These are phyloP conservation scores for Argynnis bischoffii DNA, from an alignment of 2,888 invertebrate species.

Conservation along the genomic window DNA sequence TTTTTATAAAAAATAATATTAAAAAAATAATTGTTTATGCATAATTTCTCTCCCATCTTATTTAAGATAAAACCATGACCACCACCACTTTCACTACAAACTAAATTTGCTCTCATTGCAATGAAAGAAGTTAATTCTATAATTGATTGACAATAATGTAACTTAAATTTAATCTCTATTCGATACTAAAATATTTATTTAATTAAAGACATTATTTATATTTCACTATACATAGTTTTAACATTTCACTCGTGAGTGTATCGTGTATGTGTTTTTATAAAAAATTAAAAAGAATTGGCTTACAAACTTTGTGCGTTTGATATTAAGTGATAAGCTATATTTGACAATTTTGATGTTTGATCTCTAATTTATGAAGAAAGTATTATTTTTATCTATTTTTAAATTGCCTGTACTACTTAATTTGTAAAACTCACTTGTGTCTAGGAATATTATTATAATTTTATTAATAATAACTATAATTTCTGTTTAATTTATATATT, in stretches of 20 bases:
- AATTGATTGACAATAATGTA: conserved; percentile 40
- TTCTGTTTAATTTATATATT: not conserved
- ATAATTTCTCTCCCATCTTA: no score
- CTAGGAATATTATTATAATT: not conserved
- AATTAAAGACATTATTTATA: not conserved
- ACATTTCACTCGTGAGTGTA: no score
- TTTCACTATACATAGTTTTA: not conserved
- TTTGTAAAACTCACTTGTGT: not conserved
- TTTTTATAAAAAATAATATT: no score
- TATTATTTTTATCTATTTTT: conserved; percentile 14
- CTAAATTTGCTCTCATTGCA: not conserved
- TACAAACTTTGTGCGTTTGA: no score
- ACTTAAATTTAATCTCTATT: conserved; percentile 9
- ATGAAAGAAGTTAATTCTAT: conserved; percentile 21
- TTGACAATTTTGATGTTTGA: conserved; percentile 5
- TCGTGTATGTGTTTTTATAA: no score
- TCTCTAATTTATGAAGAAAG: conserved; percentile 18
- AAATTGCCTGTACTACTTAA: conserved; percentile 15
- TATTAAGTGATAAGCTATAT: not conserved
- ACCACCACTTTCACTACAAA: no score
- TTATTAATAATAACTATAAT: conserved; percentile 1
- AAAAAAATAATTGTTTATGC: no score
- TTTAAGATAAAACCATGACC: no score
- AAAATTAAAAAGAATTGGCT: no score
- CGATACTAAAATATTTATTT: not conserved